Conservation (phyloP, 2,888 invertebrate species). For the Ennomos quercinarius region DNA sequence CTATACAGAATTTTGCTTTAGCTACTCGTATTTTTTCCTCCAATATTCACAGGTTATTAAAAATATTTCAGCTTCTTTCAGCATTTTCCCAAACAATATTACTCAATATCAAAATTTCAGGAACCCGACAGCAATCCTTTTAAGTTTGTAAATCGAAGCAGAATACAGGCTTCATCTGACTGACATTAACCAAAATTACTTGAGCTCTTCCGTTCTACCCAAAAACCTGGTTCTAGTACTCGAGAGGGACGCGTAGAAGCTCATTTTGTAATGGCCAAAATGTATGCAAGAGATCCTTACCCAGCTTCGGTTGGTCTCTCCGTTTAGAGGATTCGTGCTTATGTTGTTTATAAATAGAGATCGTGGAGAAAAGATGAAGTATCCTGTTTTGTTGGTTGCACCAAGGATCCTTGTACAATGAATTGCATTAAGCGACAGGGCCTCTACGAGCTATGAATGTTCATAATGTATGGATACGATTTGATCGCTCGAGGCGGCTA, state of each 20-base stretch:
- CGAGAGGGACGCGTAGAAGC: constrained; percentile 38
- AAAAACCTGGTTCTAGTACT: constrained; percentile 49
- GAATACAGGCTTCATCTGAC: constrained; percentile 67
- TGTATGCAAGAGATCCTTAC: constrained; percentile 58
- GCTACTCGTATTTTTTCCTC: constrained; percentile 9
- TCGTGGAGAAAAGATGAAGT: constrained; percentile 41
- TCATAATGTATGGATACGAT: constrained; percentile 78
- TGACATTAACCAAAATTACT: constrained; percentile 53
- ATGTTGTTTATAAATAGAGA: constrained; percentile 36
- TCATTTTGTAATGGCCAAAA: constrained; percentile 54
- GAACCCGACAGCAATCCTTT: constrained; percentile 59
- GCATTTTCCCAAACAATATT: constrained; percentile 17
- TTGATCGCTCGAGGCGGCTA: constrained; percentile 70
- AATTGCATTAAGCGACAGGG: constrained; percentile 80
- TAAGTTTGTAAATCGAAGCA: constrained; percentile 68
- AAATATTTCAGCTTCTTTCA: constrained; percentile 15
- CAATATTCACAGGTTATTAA: constrained; percentile 20
- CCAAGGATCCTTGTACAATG: constrained; percentile 77
- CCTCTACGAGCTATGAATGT: constrained; percentile 73
- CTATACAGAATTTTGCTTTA: neutral
- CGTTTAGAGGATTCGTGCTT: constrained; percentile 43
- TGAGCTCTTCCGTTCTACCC: constrained; percentile 41
- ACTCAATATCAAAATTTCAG: constrained; percentile 60
- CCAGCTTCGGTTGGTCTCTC: constrained; percentile 51
- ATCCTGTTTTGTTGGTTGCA: constrained; percentile 50